Base-by-base conservation (phyloP, 2,113 vertebrate species). In the Chamaetylas fuelleborni region DNA sequence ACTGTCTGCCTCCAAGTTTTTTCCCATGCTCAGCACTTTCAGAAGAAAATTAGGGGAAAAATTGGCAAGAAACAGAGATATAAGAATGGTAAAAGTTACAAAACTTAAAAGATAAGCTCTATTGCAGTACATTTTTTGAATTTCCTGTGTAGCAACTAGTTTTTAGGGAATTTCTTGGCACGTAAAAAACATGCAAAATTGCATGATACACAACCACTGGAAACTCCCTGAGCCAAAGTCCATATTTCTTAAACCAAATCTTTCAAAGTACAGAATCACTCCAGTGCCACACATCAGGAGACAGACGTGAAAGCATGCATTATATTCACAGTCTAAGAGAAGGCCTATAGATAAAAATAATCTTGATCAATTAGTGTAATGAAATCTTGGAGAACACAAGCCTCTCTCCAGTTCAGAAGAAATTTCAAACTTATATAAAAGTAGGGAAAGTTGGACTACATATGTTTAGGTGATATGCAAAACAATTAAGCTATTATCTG, bases 121-220 rank as follows among this genome's bases (percentile, higher is more conserved):
- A 24, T 8, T 31, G 33, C 15, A 60, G 4, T 33, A 47, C 7
- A 36, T 69, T 76, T 82, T 72, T 60, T 74, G 7, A 60, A 64
- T 81, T 87, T 74, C 25, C 62, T 82, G 14, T 19, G 13, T 16
- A 84, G 40, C 24, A 84, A 40, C 25, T 77, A 69, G 26, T 47
- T 82, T 88, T 73, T 77, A 78, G 13, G 29, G 4, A 56, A 6
- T 19, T 38, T 67, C 36, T n/a, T 43, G n/a, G 51, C 33, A 81
- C 4, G 5, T 2, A 45, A 50, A 86, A 90, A 86, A 70, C 2
- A 0, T 12, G 25, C 6, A 67, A 45, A 80, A 86, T 20, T 51
- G 34, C 33, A 58, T 25, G 16, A 65, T 51, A 78, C 0, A 2
- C 25, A 87, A 25, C 10, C n/a, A 64, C 8, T 56, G 5, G 1